phyloP scores from a whole-genome alignment of 2,113 vertebrate species.

The Eclectus roratus region DNA sequence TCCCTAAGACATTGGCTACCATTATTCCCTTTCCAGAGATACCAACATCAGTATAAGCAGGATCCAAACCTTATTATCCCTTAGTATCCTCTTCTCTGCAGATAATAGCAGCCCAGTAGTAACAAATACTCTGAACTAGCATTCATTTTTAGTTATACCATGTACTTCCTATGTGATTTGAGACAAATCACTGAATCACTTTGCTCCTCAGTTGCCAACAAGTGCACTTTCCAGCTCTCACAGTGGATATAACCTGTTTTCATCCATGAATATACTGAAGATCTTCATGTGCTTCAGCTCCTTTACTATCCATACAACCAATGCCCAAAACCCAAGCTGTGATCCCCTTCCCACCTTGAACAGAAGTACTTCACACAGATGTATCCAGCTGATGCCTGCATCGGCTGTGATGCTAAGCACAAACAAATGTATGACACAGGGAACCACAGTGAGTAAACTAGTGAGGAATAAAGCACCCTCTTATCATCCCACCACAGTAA shows the following conservation, averaged over 20 bases:
- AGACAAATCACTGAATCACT: background rate
- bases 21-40: background rate
- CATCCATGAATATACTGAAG: background rate
- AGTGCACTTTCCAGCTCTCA: background rate
- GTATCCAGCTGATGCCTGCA: too few species aligned
- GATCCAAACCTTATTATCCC: background rate
- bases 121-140: background rate
- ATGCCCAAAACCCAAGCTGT: fast-evolving
- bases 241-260: background rate
- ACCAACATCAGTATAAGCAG: background rate
- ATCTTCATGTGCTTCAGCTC: background rate
- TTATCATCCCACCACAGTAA: fast-evolving
- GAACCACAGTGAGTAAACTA: background rate
- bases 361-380: fast-evolving
- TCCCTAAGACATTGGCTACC: background rate
- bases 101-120: background rate
- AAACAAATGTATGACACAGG: fast-evolving
- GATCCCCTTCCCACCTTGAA: fast-evolving
- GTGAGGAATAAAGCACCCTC: background rate
- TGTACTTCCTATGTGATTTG: fast-evolving
- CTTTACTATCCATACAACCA: background rate
- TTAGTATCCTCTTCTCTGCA: background rate
- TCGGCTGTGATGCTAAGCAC: fast-evolving
- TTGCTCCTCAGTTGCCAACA: background rate
- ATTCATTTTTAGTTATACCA: background rate